A percentile compares a stretch with the other conserved stretches of the same genome.
phyloP scores from a whole-genome alignment of 2,888 invertebrate species.

The Glaucopsyche alexis region DNA sequence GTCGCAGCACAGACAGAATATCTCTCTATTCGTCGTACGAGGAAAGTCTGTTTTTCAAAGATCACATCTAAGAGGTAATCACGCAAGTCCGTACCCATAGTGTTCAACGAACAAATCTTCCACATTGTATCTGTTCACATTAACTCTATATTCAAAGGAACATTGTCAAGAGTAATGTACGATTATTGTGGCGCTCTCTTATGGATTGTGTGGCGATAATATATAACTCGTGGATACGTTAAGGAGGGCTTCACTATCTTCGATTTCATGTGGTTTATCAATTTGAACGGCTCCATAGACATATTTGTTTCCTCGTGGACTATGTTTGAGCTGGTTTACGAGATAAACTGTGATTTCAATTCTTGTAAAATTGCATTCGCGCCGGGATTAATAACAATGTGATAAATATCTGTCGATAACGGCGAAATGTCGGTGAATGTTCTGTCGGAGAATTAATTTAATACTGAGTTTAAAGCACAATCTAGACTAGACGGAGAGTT shows the following conservation, averaged over 20 bases:
- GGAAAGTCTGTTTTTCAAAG: constrained; percentile 61
- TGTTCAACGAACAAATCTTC: constrained; percentile 74
- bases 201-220: constrained; percentile 76
- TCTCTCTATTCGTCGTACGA: constrained; percentile 52
- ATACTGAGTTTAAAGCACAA: constrained; percentile 22
- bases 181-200: constrained; percentile 75
- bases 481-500: constrained; percentile 19
- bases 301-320: constrained; percentile 63
- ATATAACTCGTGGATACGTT: constrained; percentile 67
- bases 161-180: constrained; percentile 77
- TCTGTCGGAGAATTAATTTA: constrained; percentile 24
- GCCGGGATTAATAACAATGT: constrained; percentile 34
- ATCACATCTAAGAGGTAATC: constrained; percentile 55
- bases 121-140: constrained; percentile 74
- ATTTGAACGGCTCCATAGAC: constrained; percentile 66
- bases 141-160: constrained; percentile 77
- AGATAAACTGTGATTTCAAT: constrained; percentile 47
- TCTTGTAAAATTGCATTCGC: constrained; percentile 39
- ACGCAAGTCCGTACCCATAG: constrained; percentile 65
- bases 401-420: constrained; percentile 33
- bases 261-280: constrained; percentile 72
- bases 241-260: constrained; percentile 67
- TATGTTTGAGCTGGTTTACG: constrained; percentile 57
- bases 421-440: constrained; percentile 29
- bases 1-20: constrained; percentile 48